Conservation (phyloP, 2,797 vertebrate species). For the Margarornis squamiger region DNA sequence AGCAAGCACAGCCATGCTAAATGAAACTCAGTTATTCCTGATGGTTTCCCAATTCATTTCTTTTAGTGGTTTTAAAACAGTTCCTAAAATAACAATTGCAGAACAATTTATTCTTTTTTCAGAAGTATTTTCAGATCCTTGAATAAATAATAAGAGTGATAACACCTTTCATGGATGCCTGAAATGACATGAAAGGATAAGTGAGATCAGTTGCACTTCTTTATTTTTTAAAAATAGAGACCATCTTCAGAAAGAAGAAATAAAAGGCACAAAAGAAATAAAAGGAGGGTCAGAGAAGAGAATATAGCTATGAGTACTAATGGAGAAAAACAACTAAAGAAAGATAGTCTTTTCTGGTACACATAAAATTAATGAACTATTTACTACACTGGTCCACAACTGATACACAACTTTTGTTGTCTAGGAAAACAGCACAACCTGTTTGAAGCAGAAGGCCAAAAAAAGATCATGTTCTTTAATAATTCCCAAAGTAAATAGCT, state of each 20-base stretch:
- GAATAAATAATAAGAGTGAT: conserved; percentile 24
- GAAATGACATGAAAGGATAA: neutral
- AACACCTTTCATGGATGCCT: neutral
- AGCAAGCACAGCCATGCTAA: conserved; percentile 31
- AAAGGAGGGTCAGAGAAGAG: neutral
- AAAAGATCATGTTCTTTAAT: neutral
- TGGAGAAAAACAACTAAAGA: neutral
- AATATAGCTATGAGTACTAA: neutral
- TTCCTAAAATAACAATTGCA: conserved; percentile 34
- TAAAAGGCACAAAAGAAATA: neutral
- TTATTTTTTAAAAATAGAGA: neutral
- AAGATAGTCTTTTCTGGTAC: neutral
- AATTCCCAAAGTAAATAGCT: neutral
- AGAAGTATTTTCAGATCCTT: conserved; percentile 4
- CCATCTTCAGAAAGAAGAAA: neutral
- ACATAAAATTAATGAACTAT: neutral
- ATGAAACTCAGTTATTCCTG: conserved; percentile 15
- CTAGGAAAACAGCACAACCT: neutral
- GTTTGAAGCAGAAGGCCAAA: neutral
- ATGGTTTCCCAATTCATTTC: neutral
- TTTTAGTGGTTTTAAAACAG: conserved; percentile 14
- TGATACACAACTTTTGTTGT: neutral
- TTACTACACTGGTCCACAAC: neutral
- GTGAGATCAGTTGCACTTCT: neutral
- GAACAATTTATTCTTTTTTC: conserved; percentile 31